Conservation (phyloP, 2,888 invertebrate species). For the Clitarchus hookeri region DNA sequence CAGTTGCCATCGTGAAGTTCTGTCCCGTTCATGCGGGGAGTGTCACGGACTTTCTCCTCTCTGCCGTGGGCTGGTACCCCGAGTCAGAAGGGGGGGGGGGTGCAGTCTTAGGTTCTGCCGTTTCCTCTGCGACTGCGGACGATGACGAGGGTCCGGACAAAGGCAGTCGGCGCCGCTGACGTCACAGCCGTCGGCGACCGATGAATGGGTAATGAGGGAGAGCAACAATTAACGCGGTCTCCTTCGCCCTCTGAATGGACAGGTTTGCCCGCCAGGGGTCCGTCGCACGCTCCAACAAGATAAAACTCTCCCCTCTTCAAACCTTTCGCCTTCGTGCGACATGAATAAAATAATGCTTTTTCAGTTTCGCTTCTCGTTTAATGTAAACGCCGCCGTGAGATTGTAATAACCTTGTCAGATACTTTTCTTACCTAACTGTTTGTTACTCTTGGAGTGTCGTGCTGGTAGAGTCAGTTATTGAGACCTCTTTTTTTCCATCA, state of each 20-base stretch:
- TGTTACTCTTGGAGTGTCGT: too few relatives aligned
- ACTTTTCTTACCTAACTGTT: too few relatives aligned
- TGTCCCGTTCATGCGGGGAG: too few relatives aligned
- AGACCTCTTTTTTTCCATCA: too few relatives aligned
- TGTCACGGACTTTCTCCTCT: too few relatives aligned
- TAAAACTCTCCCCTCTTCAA: not conserved
- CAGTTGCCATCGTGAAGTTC: too few relatives aligned
- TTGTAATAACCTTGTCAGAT: too few relatives aligned
- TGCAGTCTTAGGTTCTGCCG: not conserved
- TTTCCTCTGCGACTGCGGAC: not conserved
- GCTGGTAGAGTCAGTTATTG: too few relatives aligned
- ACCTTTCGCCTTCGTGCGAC: not conserved
- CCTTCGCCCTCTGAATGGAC: not conserved
- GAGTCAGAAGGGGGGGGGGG: too few relatives aligned
- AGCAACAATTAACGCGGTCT: conserved; percentile 2
- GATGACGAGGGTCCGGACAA: not conserved
- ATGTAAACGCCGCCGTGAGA: too few relatives aligned
- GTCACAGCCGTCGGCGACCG: not conserved
- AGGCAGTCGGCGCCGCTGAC: not conserved
- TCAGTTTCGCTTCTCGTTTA: not conserved
- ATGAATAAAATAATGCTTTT: not conserved
- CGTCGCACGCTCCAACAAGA: not conserved
- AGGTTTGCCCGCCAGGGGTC: not conserved
- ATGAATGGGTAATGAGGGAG: conserved; percentile 14
- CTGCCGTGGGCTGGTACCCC: too few relatives aligned